These are phyloP conservation scores for Spilarctia lutea DNA, from an alignment of 2,888 invertebrate genomes.

Conservation along the genomic window DNA sequence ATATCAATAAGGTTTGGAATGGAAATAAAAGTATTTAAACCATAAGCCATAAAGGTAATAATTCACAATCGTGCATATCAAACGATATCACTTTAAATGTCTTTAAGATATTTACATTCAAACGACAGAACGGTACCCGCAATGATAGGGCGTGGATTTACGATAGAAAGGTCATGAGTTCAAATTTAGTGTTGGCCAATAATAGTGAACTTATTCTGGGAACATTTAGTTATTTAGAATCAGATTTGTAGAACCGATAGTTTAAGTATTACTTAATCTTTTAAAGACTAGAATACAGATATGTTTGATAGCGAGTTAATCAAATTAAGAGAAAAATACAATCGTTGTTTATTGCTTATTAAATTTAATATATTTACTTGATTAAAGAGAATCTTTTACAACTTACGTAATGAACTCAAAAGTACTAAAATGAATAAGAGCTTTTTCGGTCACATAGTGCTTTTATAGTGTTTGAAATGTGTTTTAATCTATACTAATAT, in stretches of 20 bases:
- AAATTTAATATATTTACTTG: too few relatives aligned
- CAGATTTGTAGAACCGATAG: slow-evolving; percentile 27
- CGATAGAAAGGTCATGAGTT: slow-evolving; percentile 49
- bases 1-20: background rate
- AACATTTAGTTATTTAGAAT: slow-evolving; percentile 44
- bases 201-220: slow-evolving; percentile 43
- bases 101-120: slow-evolving; percentile 50
- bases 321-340: background rate
- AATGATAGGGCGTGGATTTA: slow-evolving; percentile 51
- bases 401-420: too few relatives aligned
- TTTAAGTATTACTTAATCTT: background rate
- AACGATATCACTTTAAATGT: slow-evolving; percentile 41
- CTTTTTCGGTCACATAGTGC: too few relatives aligned
- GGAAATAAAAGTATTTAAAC: slow-evolving; percentile 5
- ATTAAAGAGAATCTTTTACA: too few relatives aligned
- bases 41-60: slow-evolving; percentile 5
- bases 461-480: too few relatives aligned
- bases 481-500: too few relatives aligned
- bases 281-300: background rate
- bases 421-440: too few relatives aligned
- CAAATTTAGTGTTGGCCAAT: slow-evolving; percentile 43
- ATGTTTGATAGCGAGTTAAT: background rate
- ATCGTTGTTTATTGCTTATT: too few relatives aligned
- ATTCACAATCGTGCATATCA: slow-evolving; percentile 46
- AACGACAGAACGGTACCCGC: slow-evolving; percentile 21